These are phyloP conservation scores for Ginglymostoma cirratum DNA, from an alignment of 2,113 vertebrate genomes.

Conservation along the genomic window DNA sequence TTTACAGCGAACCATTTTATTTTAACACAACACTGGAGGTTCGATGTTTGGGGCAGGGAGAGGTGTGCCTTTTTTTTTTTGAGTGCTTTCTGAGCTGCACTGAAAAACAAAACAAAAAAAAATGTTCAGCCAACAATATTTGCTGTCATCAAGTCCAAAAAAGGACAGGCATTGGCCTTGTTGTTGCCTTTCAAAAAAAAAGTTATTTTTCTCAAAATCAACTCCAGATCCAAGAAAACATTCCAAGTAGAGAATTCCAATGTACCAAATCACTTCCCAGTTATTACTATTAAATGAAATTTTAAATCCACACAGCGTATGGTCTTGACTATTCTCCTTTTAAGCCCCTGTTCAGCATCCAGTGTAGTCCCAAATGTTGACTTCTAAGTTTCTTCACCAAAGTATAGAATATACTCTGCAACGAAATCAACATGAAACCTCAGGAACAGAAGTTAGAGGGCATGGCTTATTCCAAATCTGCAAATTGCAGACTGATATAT, in stretches of 20 bases:
- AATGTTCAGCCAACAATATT: background rate
- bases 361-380: background rate
- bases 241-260: constrained; percentile 14
- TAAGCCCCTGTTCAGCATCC: background rate
- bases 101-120: too few relatives aligned
- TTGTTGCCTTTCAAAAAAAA: background rate
- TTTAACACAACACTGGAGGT: background rate
- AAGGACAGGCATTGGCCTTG: background rate
- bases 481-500: background rate
- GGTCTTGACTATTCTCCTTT: background rate
- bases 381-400: background rate
- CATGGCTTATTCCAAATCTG: background rate
- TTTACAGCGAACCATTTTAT: background rate
- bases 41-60: too few relatives aligned
- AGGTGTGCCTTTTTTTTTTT: too few relatives aligned
- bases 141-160: background rate
- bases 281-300: background rate
- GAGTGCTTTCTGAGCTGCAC: too few relatives aligned
- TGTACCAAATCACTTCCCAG: background rate
- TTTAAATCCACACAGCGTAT: background rate
- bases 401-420: background rate
- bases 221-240: constrained; percentile 6
- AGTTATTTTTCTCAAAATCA: background rate
- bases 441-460: background rate
- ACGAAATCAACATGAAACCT: background rate